A percentile compares a stretch with the other conserved stretches of the same genome.
Evolutionary conservation across 2,113 vertebrate species (phyloP).

Genomic region (Pelvicachromis taeniatus): DNA sequence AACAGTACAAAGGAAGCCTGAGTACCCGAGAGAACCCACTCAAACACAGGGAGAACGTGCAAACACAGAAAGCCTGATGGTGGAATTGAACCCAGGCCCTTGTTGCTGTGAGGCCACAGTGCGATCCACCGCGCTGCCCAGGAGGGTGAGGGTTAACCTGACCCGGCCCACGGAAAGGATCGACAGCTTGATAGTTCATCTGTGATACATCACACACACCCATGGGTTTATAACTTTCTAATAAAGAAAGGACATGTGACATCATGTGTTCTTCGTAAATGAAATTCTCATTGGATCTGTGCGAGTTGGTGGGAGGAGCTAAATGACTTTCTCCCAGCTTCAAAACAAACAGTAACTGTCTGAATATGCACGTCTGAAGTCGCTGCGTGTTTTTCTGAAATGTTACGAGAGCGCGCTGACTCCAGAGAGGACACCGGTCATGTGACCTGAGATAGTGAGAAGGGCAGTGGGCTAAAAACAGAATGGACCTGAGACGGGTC

Average conservation of each 20-base stretch:
- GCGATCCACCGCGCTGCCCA: neutral
- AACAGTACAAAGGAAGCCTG: neutral
- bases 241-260: neutral
- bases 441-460: constrained; percentile 36
- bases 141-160: neutral
- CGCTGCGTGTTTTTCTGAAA: neutral
- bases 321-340: neutral
- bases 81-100: neutral
- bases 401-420: neutral
- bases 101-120: neutral
- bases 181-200: neutral
- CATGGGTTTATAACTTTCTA: neutral
- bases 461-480: constrained; percentile 40
- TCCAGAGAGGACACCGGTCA: neutral
- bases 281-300: neutral
- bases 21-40: neutral
- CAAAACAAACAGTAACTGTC: neutral
- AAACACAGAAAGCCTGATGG: neutral
- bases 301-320: neutral
- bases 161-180: neutral
- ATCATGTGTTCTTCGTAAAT: neutral
- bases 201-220: neutral
- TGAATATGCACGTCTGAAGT: neutral
- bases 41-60: neutral
- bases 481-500: constrained; percentile 7